Percentiles rank a stretch among this genome's conserved stretches.
Conservation (phyloP, 1,140 invertebrate genomes). For the Drosophila kanapiae region DNA sequence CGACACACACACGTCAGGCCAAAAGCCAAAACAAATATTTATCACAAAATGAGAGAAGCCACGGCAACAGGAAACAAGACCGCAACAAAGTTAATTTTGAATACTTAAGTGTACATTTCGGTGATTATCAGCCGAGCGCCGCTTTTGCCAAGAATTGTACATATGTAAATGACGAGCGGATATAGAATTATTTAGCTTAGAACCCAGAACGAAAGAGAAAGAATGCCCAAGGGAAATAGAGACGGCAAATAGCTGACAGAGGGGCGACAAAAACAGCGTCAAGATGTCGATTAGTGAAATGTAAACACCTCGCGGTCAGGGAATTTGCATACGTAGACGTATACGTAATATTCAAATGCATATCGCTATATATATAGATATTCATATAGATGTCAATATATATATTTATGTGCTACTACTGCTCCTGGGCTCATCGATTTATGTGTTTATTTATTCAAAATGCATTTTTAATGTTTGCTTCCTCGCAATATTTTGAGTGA, state of each 20-base stretch:
- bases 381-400: neutral
- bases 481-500: neutral
- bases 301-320: conserved; percentile 39
- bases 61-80: conserved; percentile 1
- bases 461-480: conserved; percentile 45
- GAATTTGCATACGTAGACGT: conserved; percentile 31
- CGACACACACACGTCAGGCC: conserved; percentile 44
- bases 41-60: conserved; percentile 37
- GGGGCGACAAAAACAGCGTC: conserved; percentile 14
- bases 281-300: conserved; percentile 45
- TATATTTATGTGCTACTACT: conserved; percentile 17
- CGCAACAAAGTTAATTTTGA: conserved; percentile 45
- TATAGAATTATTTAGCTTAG: conserved; percentile 1
- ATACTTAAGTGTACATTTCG: conserved; percentile 43
- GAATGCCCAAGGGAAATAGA: neutral
- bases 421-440: conserved; percentile 20
- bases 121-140: conserved; percentile 33
- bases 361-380: neutral
- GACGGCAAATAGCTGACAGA: neutral
- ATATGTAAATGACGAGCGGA: conserved; percentile 30
- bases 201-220: neutral
- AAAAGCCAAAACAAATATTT: conserved; percentile 52
- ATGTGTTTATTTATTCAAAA: conserved; percentile 41
- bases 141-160: conserved; percentile 26
- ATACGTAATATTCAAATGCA: conserved; percentile 38